phyloP scores from a whole-genome alignment of 2,113 vertebrate species.

The Tautogolabrus adspersus region DNA sequence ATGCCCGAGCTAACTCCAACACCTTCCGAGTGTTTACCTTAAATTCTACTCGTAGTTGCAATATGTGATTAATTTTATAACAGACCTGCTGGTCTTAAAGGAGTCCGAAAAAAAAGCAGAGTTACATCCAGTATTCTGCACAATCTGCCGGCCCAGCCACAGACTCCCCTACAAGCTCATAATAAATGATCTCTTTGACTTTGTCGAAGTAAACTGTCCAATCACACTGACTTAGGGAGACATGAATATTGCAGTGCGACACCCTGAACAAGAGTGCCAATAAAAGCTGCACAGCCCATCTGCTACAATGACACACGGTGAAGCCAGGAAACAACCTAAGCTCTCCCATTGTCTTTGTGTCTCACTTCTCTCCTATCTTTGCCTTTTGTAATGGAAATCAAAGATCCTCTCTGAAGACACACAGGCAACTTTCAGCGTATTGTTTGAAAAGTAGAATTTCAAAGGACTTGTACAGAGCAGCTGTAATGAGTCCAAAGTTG shows the following conservation, averaged over 20 bases:
- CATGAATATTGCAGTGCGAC: slow-evolving; percentile 38
- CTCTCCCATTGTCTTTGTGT: slow-evolving; percentile 40
- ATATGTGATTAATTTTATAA: slow-evolving; percentile 13
- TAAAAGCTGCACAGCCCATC: slow-evolving; percentile 46
- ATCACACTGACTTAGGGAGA: slow-evolving; percentile 20
- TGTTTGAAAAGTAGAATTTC: slow-evolving; percentile 67
- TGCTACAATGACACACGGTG: slow-evolving; percentile 32
- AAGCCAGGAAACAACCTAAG: slow-evolving; percentile 13
- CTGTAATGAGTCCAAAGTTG: slow-evolving; percentile 64
- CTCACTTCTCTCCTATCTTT: slow-evolving; percentile 17
- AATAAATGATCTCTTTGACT: slow-evolving; percentile 47
- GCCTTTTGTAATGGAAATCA: slow-evolving; percentile 69
- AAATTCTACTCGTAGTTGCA: slow-evolving; percentile 22
- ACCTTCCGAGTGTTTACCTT: slow-evolving; percentile 49
- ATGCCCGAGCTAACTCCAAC: slow-evolving; percentile 47
- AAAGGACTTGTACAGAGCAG: slow-evolving; percentile 52
- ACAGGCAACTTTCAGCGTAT: slow-evolving; percentile 48
- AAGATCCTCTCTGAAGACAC: slow-evolving; percentile 49
- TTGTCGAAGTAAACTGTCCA: slow-evolving; percentile 43
- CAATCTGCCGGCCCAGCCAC: slow-evolving; percentile 29
- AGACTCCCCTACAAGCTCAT: slow-evolving; percentile 6
- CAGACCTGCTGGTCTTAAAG: neutral
- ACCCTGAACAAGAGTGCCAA: slow-evolving; percentile 40
- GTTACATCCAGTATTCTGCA: neutral
- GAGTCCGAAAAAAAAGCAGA: neutral